Evolutionary conservation across 1,140 invertebrate genomes (phyloP), one percentile per base, ranked within the genome.

Genomic region (Zophobas atratus): DNA sequence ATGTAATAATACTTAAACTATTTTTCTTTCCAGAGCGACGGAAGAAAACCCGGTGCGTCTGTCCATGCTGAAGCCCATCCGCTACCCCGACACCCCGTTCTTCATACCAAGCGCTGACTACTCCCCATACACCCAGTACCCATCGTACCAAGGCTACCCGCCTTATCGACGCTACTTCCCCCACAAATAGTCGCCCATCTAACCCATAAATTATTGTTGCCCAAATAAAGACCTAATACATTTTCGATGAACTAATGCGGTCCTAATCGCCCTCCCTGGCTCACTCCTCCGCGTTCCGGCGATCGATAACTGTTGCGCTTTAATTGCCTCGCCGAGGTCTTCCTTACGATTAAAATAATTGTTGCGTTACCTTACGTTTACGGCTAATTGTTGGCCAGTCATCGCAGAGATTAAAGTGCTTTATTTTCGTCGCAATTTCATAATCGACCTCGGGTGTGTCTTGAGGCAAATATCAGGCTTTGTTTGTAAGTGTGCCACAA

Each of bases 21-120:
- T 46, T 46, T 46, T 46, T 46, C 8, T 46, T 51, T 51, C 20
- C 49, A 51, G 49, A 20, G 49, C 49, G 6, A 51, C 49, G 49
- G 49, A 51, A 20, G 49, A 51, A 51, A 51, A 51, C 49, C 2
- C 4, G 3, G 2, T 51, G 49, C 6, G 20, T 2, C 49, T 51
- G 2, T 51, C 49, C 4, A 51, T 51, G 49, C 49, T 51, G 49
- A 51, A 51, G n/a, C 49, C 49, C 4, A 51, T 51, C 3, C 3
- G 49, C 3, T 20, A 6, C n/a, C 49, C 49, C n/a, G 49, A 51
- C 3, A 51, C 49, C 3, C 49, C 49, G 2, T 51, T 51, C n/a
- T 20, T 51, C n/a, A 20, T 20, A 4, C 49, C 49, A 2, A 4
- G 2, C 2, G 49, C 49, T 4, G 2, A 2, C 3, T 51, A 51